A percentile compares a stretch with the other conserved stretches of the same genome.
phyloP scores from a whole-genome alignment of 92 coral and sea anemone genomes.

The Porites evermanni region DNA sequence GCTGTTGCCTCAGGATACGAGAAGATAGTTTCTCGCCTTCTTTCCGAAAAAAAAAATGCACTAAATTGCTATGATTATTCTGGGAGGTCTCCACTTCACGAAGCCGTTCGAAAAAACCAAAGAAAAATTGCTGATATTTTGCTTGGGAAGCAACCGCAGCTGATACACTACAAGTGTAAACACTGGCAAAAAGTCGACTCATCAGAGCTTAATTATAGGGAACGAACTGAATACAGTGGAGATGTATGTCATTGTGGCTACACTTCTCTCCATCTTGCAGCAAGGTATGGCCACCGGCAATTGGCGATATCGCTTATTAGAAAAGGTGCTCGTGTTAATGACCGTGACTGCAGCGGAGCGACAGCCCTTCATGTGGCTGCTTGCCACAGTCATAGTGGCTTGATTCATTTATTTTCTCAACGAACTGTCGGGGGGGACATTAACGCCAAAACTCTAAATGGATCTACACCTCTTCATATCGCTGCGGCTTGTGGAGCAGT shows the following conservation, averaged over 20 bases:
- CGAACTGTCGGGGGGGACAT: background rate
- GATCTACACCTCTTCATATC: slow-evolving; percentile 40
- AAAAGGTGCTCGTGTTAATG: slow-evolving; percentile 11
- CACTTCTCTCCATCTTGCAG: slow-evolving; percentile 63
- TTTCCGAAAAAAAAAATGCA: slow-evolving; percentile 23
- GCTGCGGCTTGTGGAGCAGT: background rate
- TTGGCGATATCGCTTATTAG: slow-evolving; percentile 37
- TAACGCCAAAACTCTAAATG: slow-evolving; percentile 27
- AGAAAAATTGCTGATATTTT: slow-evolving; percentile 35
- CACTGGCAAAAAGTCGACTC: slow-evolving; percentile 17
- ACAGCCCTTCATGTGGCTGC: slow-evolving; percentile 56
- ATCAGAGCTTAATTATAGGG: slow-evolving; percentile 10
- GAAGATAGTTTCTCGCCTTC: slow-evolving; percentile 42
- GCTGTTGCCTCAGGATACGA: slow-evolving; percentile 60
- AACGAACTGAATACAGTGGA: background rate
- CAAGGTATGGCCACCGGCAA: slow-evolving; percentile 39
- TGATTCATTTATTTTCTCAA: slow-evolving; percentile 27
- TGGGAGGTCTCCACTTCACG: slow-evolving; percentile 68
- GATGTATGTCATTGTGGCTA: slow-evolving; percentile 61
- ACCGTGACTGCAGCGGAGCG: slow-evolving; percentile 49
- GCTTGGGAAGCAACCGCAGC: slow-evolving; percentile 44
- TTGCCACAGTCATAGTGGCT: slow-evolving; percentile 38
- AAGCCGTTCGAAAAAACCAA: slow-evolving; percentile 53
- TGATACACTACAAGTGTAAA: slow-evolving; percentile 40
- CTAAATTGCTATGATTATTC: slow-evolving; percentile 49